phyloP scores from a whole-genome alignment of 1,140 invertebrate genomes.

The Pseudomyrmex dendroicus region DNA sequence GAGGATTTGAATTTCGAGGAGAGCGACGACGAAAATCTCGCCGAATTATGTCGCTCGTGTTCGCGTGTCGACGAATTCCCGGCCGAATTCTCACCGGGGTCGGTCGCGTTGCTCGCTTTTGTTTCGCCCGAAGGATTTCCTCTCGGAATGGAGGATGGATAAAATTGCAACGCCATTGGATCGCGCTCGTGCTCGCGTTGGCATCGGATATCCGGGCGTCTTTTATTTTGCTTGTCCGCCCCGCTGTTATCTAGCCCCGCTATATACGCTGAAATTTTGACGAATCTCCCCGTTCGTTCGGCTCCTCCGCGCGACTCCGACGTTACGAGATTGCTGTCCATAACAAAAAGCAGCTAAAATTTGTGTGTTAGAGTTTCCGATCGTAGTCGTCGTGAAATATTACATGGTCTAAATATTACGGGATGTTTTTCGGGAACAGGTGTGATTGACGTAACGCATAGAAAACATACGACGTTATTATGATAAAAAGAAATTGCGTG shows the following conservation, averaged over 20 bases:
- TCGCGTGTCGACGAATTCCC: conserved; percentile 35
- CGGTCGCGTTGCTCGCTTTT: conserved; percentile 47
- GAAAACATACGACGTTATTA: background rate
- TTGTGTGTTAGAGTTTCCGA: conserved; percentile 43
- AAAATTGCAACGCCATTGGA: conserved; percentile 58
- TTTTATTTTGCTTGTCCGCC: conserved; percentile 59
- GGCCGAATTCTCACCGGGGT: conserved; percentile 37
- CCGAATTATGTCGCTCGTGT: conserved; percentile 53
- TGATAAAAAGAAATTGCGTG: background rate
- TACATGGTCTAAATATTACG: conserved; percentile 40
- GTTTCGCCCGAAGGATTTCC: conserved; percentile 60
- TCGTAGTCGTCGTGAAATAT: conserved; percentile 43
- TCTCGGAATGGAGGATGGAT: conserved; percentile 54
- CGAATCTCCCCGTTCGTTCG: conserved; percentile 38
- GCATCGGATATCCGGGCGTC: conserved; percentile 56
- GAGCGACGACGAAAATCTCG: conserved; percentile 42
- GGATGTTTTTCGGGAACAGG: background rate
- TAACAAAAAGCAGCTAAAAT: conserved; percentile 60
- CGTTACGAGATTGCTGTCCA: conserved; percentile 50
- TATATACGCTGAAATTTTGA: conserved; percentile 56
- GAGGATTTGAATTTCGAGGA: conserved; percentile 51
- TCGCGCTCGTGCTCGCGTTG: conserved; percentile 19
- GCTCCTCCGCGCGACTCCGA: conserved; percentile 38
- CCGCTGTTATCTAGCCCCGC: conserved; percentile 53
- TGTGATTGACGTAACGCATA: background rate